Conservation (phyloP, 2,113 vertebrate species). For the Rhynchomys soricoides region DNA sequence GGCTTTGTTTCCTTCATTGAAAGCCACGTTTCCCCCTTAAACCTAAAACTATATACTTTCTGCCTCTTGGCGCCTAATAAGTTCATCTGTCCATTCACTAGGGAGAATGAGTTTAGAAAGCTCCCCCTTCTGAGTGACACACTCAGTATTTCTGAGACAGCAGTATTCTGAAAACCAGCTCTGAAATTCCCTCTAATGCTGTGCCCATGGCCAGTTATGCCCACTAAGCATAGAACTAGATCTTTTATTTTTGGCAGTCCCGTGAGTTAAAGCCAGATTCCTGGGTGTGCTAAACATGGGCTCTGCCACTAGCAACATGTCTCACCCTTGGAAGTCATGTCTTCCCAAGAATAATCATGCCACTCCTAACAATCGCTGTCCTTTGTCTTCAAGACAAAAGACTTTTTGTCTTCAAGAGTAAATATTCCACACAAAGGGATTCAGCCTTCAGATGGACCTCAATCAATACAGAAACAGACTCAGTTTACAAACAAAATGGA, state of each 20-base stretch:
- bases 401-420: constrained; percentile 22
- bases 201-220: background rate
- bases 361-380: background rate
- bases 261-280: background rate
- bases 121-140: background rate
- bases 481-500: constrained; percentile 27
- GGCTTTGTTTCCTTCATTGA: background rate
- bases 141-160: background rate
- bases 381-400: background rate
- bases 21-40: background rate
- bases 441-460: background rate
- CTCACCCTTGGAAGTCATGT: background rate
- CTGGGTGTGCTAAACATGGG: background rate
- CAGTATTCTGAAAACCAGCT: background rate
- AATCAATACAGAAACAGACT: background rate
- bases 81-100: background rate
- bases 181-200: background rate
- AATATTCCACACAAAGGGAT: background rate
- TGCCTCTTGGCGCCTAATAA: background rate
- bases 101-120: background rate
- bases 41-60: background rate
- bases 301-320: too few species aligned
- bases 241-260: background rate
- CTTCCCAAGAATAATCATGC: background rate
- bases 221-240: background rate